Percentiles rank a stretch among this genome's conserved stretches.
phyloP scores from a whole-genome alignment of 2,888 invertebrate species.

The Tetropium fuscum region DNA sequence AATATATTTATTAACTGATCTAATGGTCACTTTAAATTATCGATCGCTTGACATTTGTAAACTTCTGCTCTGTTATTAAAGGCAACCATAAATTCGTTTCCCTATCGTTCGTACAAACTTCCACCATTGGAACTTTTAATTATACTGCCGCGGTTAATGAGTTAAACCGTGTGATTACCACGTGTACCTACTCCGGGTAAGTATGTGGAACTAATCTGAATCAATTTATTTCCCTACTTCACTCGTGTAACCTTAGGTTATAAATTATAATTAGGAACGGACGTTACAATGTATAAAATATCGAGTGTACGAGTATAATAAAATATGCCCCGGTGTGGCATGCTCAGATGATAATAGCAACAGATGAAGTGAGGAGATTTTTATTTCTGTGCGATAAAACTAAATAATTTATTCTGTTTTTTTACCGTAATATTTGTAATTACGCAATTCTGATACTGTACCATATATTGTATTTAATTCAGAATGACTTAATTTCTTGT shows the following conservation, averaged over 20 bases:
- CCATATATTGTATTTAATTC: too few relatives aligned
- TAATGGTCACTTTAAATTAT: constrained; percentile 9
- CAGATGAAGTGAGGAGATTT: too few relatives aligned
- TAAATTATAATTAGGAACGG: constrained; percentile 17
- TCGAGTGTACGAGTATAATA: neutral
- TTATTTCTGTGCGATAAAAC: too few relatives aligned
- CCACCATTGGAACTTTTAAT: too few relatives aligned
- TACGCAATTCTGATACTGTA: too few relatives aligned
- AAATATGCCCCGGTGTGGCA: neutral
- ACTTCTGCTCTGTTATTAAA: constrained; percentile 11
- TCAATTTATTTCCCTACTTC: constrained; percentile 15
- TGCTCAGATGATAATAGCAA: too few relatives aligned
- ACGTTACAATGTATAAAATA: constrained; percentile 5
- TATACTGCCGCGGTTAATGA: constrained; percentile 35
- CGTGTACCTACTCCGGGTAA: neutral
- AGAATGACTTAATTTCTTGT: too few relatives aligned
- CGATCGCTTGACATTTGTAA: neutral
- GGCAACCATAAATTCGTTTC: neutral
- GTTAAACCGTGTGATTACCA: constrained; percentile 20
- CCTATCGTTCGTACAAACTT: too few relatives aligned
- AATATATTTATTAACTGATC: neutral
- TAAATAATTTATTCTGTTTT: too few relatives aligned
- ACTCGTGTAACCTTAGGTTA: constrained; percentile 12
- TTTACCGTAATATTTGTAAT: too few relatives aligned
- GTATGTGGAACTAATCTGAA: constrained; percentile 11